Evolutionary conservation across 37 sponge, comb jelly and placozoan genomes (phyloP).

Genomic region (Spongia lamella): DNA sequence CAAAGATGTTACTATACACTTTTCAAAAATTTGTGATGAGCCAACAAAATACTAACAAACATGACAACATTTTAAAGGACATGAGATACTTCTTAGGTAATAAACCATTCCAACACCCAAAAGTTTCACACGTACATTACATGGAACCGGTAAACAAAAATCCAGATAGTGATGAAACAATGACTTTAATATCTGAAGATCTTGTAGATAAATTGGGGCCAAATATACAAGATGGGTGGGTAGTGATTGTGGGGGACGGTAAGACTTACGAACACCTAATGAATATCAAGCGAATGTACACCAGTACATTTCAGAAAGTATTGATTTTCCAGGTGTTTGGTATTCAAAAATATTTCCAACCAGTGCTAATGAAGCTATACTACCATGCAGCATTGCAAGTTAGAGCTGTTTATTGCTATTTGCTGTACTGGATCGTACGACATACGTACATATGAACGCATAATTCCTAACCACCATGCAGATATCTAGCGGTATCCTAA

Average conservation of each 20-base stretch:
- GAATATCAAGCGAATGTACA: conserved; percentile 17
- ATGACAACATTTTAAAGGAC: too few species aligned
- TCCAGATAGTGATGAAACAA: conserved; percentile 33
- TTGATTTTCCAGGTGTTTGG: conserved; percentile 18
- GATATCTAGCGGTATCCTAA: too few species aligned
- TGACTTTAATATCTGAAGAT: conserved; percentile 13
- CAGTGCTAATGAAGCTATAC: conserved; percentile 33
- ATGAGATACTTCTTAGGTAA: too few species aligned
- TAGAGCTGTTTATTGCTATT: neutral
- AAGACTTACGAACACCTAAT: conserved; percentile 41
- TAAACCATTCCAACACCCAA: too few species aligned
- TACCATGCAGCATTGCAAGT: conserved; percentile 5
- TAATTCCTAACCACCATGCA: too few species aligned
- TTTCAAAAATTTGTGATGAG: too few species aligned
- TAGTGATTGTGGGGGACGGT: conserved; percentile 33
- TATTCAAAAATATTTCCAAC: conserved; percentile 3
- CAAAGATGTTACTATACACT: too few species aligned
- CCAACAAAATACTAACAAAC: too few species aligned
- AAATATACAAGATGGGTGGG: too few species aligned
- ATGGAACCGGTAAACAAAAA: conserved; percentile 33
- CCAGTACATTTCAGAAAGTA: neutral
- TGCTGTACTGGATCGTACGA: too few species aligned
- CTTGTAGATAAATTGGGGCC: conserved; percentile 10
- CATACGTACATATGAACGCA: too few species aligned
- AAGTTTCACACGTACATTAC: too few species aligned